Base-by-base conservation (phyloP, 2,888 invertebrate species). In the Exocentrus adspersus region DNA sequence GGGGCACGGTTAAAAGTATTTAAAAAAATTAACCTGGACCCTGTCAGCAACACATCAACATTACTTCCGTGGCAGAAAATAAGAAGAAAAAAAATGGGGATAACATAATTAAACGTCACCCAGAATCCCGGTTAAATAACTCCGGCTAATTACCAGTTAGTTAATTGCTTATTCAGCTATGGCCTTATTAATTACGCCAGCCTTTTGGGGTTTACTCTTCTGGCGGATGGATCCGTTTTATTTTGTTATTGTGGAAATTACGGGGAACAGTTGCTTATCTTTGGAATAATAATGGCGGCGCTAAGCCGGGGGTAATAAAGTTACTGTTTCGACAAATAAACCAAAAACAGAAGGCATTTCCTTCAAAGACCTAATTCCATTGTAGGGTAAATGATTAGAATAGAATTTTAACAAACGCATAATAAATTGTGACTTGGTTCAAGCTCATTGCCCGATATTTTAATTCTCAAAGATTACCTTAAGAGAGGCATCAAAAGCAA, bases 51-150 rank as follows among this genome's bases (percentile, higher is more conserved):
- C n/a, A n/a, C n/a, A n/a, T n/a, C n/a, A 3, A 24, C 20, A 45
- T 45, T 45, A n/a, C 24, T 3, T 20, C 48, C 16, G 12, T 48
- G 9, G 12, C n/a, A n/a, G n/a, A n/a, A n/a, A n/a, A n/a, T 6
- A 28, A 14, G 48, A 6, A 28, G 14, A 48, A 28, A 46, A 24
- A 45, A 28, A 48, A 48, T 16, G 12, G 14, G n/a, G 37, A 28
- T n/a, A n/a, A 28, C 14, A 48, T 48, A 48, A 48, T 48, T 48
- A 48, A 28, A 9, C 48, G 48, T 48, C 48, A 48, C 48, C 28
- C 28, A 17, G 48, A 48, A 16, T 48, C 16, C 48, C 17, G 48
- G 10, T 14, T 24, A 14, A 48, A 48, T 28, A 28, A 14, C 14
- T 6, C 48, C 28, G 48, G 48, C 14, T 48, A 28, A 48, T 48